phyloP scores from a whole-genome alignment of 2,113 vertebrate genomes.

The Cisticola juncidis region DNA sequence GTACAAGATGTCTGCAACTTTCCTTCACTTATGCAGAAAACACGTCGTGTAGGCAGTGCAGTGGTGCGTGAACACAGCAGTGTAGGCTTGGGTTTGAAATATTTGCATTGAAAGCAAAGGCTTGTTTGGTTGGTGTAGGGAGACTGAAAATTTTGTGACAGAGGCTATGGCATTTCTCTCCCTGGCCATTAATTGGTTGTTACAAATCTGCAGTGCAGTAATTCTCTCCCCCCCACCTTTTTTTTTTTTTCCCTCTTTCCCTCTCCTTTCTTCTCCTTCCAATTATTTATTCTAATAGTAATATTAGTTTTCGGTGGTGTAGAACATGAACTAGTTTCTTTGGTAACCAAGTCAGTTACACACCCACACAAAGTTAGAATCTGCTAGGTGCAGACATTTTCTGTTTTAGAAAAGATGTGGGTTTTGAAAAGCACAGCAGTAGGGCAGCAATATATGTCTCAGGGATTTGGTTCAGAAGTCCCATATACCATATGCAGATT shows the following conservation, averaged over 20 bases:
- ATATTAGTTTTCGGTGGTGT: slow-evolving; percentile 70
- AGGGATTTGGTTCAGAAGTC: neutral
- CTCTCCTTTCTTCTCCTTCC: neutral
- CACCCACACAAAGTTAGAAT: slow-evolving; percentile 75
- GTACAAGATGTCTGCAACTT: slow-evolving; percentile 51
- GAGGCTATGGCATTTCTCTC: slow-evolving; percentile 55
- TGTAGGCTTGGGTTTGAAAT: slow-evolving; percentile 28
- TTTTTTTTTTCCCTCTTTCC: fast-evolving
- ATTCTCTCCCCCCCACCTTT: neutral
- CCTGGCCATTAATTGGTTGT: slow-evolving; percentile 73
- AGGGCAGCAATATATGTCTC: slow-evolving; percentile 34
- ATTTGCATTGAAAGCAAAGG: slow-evolving; percentile 29
- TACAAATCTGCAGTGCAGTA: slow-evolving; percentile 73
- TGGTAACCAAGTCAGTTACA: slow-evolving; percentile 74
- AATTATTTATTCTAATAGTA: slow-evolving; percentile 72
- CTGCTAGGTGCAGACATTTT: slow-evolving; percentile 70
- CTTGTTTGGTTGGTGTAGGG: slow-evolving; percentile 6
- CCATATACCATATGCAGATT: neutral
- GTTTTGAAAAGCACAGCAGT: slow-evolving; percentile 58
- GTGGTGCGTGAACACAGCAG: slow-evolving; percentile 41
- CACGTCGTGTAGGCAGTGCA: slow-evolving; percentile 45
- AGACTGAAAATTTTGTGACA: slow-evolving; percentile 42
- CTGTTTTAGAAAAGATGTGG: slow-evolving; percentile 62
- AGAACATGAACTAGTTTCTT: slow-evolving; percentile 77
- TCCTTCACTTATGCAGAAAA: slow-evolving; percentile 47